These are phyloP conservation scores for Trogon melanurus DNA, from an alignment of 2,113 vertebrate species.

Conservation along the genomic window DNA sequence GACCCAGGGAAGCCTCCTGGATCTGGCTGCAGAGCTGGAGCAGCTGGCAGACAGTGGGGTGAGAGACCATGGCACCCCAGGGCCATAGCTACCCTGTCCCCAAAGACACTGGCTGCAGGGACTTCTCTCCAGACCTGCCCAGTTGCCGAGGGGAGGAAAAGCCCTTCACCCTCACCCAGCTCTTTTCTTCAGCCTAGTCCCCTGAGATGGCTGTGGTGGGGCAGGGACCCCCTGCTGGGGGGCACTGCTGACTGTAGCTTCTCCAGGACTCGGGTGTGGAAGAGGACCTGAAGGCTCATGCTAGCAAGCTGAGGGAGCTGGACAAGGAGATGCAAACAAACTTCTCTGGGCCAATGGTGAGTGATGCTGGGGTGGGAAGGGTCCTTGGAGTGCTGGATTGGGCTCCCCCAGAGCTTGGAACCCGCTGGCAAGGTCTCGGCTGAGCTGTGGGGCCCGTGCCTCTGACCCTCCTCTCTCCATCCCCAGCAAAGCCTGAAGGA, in stretches of 20 bases:
- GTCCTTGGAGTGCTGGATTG: not conserved
- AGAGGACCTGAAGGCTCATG: constrained; percentile 13
- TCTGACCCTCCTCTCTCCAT: not conserved
- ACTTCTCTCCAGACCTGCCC: not conserved
- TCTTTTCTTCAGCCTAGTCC: not conserved
- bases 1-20: not conserved
- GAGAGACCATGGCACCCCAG: not conserved
- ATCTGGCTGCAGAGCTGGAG: constrained; percentile 29
- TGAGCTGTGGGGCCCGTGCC: not conserved
- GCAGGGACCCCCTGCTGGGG: not conserved
- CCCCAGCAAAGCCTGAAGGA: constrained; percentile 72
- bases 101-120: not conserved
- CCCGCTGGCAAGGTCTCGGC: not conserved
- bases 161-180: not conserved
- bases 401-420: not conserved
- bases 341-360: constrained; percentile 75
- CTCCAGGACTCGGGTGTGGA: rapidly evolving
- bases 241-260: not conserved
- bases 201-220: not conserved
- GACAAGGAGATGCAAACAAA: constrained; percentile 56
- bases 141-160: not conserved
- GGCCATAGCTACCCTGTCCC: not conserved
- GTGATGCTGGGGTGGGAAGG: not conserved
- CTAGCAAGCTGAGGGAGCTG: constrained; percentile 52
- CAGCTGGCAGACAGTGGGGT: not conserved